phyloP scores from a whole-genome alignment of 2,113 vertebrate genomes.

The Donacobius atricapilla region DNA sequence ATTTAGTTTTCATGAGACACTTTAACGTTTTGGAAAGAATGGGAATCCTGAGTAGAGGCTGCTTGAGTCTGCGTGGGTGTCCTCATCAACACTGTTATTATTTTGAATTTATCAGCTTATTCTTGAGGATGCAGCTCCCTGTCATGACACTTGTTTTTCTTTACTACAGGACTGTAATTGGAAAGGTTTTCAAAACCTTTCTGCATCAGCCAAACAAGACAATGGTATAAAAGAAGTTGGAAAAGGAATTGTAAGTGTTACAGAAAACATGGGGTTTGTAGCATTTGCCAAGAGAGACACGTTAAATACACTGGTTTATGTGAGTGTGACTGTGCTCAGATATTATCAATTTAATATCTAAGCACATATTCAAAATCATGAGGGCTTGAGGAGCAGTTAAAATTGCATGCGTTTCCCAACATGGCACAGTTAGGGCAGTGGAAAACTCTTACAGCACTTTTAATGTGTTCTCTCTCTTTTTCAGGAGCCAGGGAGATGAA shows the following conservation, averaged over 20 bases:
- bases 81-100: neutral
- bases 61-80: neutral
- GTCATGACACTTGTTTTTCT: conserved; percentile 45
- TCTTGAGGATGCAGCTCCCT: neutral
- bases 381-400: neutral
- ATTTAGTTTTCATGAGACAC: neutral
- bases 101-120: neutral
- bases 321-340: neutral
- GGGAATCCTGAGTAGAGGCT: neutral
- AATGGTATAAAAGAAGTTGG: conserved; percentile 57
- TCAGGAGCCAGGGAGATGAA: conserved; percentile 69
- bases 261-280: neutral
- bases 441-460: conserved; percentile 3
- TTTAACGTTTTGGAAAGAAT: neutral
- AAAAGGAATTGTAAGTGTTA: conserved; percentile 65
- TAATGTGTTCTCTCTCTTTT: conserved; percentile 69
- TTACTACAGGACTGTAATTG: conserved; percentile 38
- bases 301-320: neutral
- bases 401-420: conserved; percentile 39
- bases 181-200: conserved; percentile 51
- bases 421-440: neutral
- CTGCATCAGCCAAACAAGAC: conserved; percentile 20
- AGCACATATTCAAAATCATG: neutral
- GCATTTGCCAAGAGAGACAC: neutral
- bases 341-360: neutral